phyloP scores from a whole-genome alignment of 2,888 invertebrate genomes.

The Papilio elwesi region DNA sequence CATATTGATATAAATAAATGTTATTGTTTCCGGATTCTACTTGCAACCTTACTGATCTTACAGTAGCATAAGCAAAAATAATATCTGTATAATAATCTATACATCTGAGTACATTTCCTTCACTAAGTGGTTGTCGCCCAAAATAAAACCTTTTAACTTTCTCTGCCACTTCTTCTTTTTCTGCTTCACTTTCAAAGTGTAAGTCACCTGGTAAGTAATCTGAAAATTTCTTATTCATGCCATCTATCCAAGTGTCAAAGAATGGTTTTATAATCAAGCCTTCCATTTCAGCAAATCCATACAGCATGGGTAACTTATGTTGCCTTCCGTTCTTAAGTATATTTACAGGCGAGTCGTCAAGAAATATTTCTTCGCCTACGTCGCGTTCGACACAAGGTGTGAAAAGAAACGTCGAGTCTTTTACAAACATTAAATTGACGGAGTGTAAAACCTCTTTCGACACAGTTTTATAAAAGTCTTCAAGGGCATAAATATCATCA shows the following conservation, averaged over 20 bases:
- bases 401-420: constrained; percentile 48
- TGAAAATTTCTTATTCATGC: constrained; percentile 61
- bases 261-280: constrained; percentile 46
- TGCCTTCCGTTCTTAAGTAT: constrained; percentile 55
- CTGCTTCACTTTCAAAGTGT: constrained; percentile 52
- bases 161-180: constrained; percentile 53
- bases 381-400: constrained; percentile 56
- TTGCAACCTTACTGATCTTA: constrained; percentile 52
- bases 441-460: constrained; percentile 51
- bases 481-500: constrained; percentile 53
- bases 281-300: constrained; percentile 58
- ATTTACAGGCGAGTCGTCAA: constrained; percentile 54
- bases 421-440: constrained; percentile 37
- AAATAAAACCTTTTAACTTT: constrained; percentile 53
- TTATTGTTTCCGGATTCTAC: constrained; percentile 55
- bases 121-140: constrained; percentile 50
- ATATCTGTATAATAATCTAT: constrained; percentile 67
- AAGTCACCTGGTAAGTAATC: constrained; percentile 60
- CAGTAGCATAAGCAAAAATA: constrained; percentile 51
- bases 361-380: constrained; percentile 51
- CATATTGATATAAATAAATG: constrained; percentile 61
- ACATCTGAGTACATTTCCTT: constrained; percentile 51
- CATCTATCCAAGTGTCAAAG: constrained; percentile 52
- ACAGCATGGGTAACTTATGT: constrained; percentile 55
- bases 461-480: constrained; percentile 59